phyloP scores from a whole-genome alignment of 2,113 vertebrate genomes.

The Panurus biarmicus region DNA sequence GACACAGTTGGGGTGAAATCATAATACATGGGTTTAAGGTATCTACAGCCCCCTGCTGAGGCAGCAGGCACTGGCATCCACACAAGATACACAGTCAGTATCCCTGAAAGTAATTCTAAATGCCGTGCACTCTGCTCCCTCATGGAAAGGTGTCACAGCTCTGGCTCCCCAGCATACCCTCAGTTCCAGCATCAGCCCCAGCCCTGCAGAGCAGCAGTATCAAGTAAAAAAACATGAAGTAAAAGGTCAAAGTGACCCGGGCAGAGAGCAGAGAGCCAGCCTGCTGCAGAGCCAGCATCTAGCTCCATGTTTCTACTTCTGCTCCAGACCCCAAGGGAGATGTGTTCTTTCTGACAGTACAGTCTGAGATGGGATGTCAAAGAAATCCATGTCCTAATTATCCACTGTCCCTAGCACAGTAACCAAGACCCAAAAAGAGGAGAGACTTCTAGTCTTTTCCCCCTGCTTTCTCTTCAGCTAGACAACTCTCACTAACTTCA shows the following conservation, averaged over 20 bases:
- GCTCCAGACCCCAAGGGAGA: not conserved
- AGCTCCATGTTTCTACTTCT: not conserved
- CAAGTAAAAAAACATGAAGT: not conserved
- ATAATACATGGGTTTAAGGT: not conserved
- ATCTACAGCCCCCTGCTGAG: not conserved
- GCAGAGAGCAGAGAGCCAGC: too few species aligned
- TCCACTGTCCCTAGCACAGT: not conserved
- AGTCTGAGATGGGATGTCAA: not conserved
- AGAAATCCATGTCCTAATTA: not conserved
- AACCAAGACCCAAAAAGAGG: not conserved
- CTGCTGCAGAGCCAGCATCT: too few species aligned
- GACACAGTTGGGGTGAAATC: not conserved
- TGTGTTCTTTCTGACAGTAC: fast-evolving
- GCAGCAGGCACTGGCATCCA: not conserved
- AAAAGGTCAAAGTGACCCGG: not conserved
- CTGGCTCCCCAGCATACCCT: not conserved
- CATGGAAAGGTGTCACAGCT: not conserved
- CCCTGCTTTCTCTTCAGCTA: not conserved
- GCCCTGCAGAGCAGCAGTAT: not conserved
- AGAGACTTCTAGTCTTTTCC: not conserved
- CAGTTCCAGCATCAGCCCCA: not conserved
- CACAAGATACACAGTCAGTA: not conserved
- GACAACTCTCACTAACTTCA: not conserved
- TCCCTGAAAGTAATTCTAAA: not conserved
- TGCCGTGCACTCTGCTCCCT: not conserved